Evolutionary conservation across 2,113 vertebrate genomes (phyloP).

Genomic region (Hystrix cristata): DNA sequence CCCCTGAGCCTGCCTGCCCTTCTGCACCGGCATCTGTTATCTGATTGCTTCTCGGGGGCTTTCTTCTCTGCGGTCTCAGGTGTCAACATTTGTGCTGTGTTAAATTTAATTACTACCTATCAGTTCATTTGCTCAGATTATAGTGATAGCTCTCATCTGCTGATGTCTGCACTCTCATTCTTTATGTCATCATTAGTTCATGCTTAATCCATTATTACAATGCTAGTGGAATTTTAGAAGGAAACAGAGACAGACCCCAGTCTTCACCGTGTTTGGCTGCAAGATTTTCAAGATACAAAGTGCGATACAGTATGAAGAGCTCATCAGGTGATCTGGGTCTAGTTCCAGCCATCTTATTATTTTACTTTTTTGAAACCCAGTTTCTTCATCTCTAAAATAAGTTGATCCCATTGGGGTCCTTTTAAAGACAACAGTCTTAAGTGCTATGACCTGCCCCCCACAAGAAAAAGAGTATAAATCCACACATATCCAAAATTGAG

Average conservation of each 20-base stretch:
- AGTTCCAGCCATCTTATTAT: neutral
- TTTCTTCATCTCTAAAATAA: conserved; percentile 23
- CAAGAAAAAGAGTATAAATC: neutral
- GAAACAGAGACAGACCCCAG: neutral
- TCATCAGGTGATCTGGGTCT: neutral
- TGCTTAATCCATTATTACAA: neutral
- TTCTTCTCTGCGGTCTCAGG: neutral
- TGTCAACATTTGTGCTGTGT: neutral
- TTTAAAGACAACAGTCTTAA: neutral
- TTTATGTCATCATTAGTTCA: neutral
- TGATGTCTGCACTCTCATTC: neutral
- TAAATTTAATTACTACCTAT: neutral
- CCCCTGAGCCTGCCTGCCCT: neutral
- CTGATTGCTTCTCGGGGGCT: neutral
- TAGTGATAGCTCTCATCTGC: neutral
- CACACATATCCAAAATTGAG: neutral
- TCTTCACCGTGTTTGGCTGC: neutral
- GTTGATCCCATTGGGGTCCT: neutral
- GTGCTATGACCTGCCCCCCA: neutral
- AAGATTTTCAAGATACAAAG: neutral
- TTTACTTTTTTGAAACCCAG: neutral
- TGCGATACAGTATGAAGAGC: neutral
- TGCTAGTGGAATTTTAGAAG: neutral
- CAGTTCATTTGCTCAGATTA: neutral
- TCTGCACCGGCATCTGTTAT: neutral